phyloP scores from a whole-genome alignment of 2,888 invertebrate genomes.

The Geotrupes spiniger region DNA sequence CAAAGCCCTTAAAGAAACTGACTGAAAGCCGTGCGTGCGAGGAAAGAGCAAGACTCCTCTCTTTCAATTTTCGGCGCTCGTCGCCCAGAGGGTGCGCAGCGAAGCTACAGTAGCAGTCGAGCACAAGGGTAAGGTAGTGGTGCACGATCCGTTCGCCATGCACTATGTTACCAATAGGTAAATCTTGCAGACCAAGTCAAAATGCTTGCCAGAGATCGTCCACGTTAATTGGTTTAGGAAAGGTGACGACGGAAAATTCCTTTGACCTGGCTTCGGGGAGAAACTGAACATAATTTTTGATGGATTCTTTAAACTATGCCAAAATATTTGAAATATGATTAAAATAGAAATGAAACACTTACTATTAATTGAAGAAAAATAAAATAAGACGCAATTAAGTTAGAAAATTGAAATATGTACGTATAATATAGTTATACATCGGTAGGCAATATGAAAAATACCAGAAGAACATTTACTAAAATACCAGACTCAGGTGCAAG shows the following conservation, averaged over 20 bases:
- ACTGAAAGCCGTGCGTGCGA: slow-evolving; percentile 75
- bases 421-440: too few relatives aligned
- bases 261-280: slow-evolving; percentile 99
- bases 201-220: slow-evolving; percentile 86
- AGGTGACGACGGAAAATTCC: slow-evolving; percentile 78
- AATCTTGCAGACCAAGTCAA: slow-evolving; percentile 65
- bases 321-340: too few relatives aligned
- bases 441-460: too few relatives aligned
- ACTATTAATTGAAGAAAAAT: too few relatives aligned
- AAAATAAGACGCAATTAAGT: too few relatives aligned
- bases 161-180: slow-evolving; percentile 95
- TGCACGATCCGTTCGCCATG: slow-evolving; percentile 99
- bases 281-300: too few relatives aligned
- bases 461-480: too few relatives aligned
- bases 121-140: slow-evolving; percentile 81
- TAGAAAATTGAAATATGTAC: too few relatives aligned
- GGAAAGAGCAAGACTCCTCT: slow-evolving; percentile 66
- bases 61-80: slow-evolving; percentile 97
- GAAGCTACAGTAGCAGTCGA: slow-evolving; percentile 99
- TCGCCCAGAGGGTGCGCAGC: slow-evolving; percentile 87
- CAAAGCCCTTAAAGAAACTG: slow-evolving; percentile 63
- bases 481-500: too few relatives aligned
- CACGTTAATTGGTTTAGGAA: slow-evolving; percentile 99
- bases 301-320: too few relatives aligned
- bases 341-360: too few relatives aligned